Evolutionary conservation across 2,797 vertebrate genomes (phyloP), one percentile per base, ranked within the genome.

Genomic region (Manis javanica): DNA sequence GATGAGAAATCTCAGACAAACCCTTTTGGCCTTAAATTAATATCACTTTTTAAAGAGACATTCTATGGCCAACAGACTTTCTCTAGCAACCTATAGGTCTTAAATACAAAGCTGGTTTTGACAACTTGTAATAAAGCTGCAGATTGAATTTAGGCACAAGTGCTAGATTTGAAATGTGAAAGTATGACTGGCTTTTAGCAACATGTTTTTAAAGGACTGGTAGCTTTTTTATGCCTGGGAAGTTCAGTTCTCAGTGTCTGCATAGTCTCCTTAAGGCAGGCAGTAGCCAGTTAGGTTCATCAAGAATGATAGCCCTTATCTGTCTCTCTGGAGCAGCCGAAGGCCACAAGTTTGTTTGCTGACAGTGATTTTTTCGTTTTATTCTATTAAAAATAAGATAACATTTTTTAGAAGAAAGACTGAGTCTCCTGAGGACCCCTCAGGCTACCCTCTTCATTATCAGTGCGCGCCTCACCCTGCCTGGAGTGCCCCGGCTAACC

Each of bases 41-140:
- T 88, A 37, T 59, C 69, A 90, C 63, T 90, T 84, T 94, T 78
- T 59, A 86, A 82, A 78, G 34, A 92, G 57, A 87, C 77, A 88
- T 83, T 63, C 53, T 90, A 1, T 29, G 42, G 34, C 57, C 51
- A 46, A 57, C 55, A 55, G 14, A 72, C 66, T 91, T 91, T 81
- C 81, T 88, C 57, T 46, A 49, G 51, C 72, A 93, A 78, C 23
- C 55, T 87, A 1, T 31, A 74, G 42, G 55, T 91, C 84, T 95
- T 89, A 89, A 89, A 74, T 84, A 90, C 49, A 90, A 95, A 94
- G 31, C 69, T 68, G 0, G 26, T 55, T 87, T 94, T 96, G 93
- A 93, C 59, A 91, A 53, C 37, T 59, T 93, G 13, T 81, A 75
- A 53, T 81, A 94, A 89, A 81, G 23, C 89, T 74, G 16, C 16